Conservation (phyloP, 2,113 vertebrate genomes). For the Tyrannus savana region DNA sequence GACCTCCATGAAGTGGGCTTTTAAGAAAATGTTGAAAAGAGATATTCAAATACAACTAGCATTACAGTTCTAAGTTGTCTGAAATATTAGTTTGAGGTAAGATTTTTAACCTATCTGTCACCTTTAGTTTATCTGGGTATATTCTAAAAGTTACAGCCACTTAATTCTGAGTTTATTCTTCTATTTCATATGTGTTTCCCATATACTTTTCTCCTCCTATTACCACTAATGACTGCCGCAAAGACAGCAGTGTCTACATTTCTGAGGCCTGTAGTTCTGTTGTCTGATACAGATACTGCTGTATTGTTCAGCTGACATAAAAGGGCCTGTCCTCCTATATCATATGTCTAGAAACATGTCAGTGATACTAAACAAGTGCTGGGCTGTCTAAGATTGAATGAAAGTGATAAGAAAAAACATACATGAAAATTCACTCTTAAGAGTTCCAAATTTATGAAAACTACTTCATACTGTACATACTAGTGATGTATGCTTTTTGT, state of each 20-base stretch:
- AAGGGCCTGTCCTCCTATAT: not conserved
- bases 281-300: not conserved
- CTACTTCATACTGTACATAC: not conserved
- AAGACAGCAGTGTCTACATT: not conserved
- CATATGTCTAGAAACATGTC: not conserved
- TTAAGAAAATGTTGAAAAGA: not conserved
- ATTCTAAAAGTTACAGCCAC: not conserved
- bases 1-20: not conserved
- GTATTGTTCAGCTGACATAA: constrained; percentile 27
- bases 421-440: not conserved
- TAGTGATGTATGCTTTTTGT: not conserved
- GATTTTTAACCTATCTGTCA: not conserved
- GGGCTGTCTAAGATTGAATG: not conserved
- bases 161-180: not conserved
- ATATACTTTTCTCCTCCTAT: not conserved
- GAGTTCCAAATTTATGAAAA: not conserved
- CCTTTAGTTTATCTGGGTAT: not conserved
- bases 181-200: not conserved
- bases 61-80: not conserved
- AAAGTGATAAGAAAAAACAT: not conserved
- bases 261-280: not conserved
- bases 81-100: not conserved
- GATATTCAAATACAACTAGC: not conserved
- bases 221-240: not conserved
- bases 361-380: not conserved